A percentile compares a stretch with the other conserved stretches of the same genome.
phyloP scores from a whole-genome alignment of 2,888 invertebrate genomes.

The Brachyopa scutellaris region DNA sequence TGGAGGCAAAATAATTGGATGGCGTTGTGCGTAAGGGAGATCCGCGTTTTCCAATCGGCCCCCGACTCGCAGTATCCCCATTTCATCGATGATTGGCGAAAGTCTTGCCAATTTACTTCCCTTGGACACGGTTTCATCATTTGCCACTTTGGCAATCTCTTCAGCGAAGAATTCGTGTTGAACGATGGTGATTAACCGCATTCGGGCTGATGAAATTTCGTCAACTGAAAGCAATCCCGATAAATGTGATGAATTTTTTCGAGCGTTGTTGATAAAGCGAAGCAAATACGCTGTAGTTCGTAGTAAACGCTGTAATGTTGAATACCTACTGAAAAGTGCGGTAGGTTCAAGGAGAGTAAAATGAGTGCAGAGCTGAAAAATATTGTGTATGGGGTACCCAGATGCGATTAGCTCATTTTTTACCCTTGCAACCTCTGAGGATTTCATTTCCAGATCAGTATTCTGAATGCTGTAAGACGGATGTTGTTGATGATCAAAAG shows the following conservation, averaged over 20 bases:
- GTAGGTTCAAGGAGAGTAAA: constrained; percentile 8
- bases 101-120: constrained; percentile 16
- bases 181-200: too few species aligned
- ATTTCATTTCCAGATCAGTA: constrained; percentile 6
- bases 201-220: neutral
- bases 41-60: constrained; percentile 53
- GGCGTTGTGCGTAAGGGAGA: constrained; percentile 14
- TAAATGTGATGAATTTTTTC: neutral
- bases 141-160: neutral
- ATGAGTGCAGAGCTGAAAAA: constrained; percentile 42
- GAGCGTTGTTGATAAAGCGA: constrained; percentile 10
- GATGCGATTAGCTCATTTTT: constrained; percentile 22
- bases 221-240: neutral
- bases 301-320: neutral
- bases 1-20: constrained; percentile 31
- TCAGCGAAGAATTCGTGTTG: too few species aligned
- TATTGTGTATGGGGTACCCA: constrained; percentile 23
- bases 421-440: neutral
- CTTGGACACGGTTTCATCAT: neutral
- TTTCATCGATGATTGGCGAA: constrained; percentile 46
- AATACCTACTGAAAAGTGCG: neutral
- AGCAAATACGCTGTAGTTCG: constrained; percentile 10
- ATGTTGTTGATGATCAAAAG: neutral
- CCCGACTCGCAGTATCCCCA: constrained; percentile 43
- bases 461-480: neutral